Percentiles rank a stretch among this genome's conserved stretches.
Conservation (phyloP, 2,797 vertebrate species). For the Potorous gilbertii region DNA sequence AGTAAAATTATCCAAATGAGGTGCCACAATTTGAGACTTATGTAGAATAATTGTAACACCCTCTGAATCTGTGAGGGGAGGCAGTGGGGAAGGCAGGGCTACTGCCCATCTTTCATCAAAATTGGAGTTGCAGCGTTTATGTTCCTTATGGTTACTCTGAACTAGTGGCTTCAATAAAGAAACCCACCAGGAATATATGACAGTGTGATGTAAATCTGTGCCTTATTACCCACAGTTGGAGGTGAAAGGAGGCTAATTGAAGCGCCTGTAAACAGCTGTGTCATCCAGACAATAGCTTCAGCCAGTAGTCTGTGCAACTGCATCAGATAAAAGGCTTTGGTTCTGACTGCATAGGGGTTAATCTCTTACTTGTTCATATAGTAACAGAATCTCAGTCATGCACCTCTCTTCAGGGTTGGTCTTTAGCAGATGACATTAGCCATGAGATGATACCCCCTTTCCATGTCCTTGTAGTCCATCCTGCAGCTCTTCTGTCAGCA, state of each 20-base stretch:
- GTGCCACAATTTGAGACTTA: neutral
- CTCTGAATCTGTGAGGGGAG: neutral
- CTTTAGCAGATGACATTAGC: neutral
- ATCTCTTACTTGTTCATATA: neutral
- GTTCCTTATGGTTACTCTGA: neutral
- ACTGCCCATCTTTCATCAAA: neutral
- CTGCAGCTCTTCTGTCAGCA: neutral
- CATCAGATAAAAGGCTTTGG: neutral
- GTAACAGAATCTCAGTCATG: neutral
- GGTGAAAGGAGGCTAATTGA: neutral
- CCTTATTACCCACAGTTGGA: neutral
- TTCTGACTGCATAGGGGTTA: neutral
- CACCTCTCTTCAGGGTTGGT: neutral
- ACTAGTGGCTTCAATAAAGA: neutral
- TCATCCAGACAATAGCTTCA: neutral
- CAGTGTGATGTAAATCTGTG: neutral
- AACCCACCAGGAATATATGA: neutral
- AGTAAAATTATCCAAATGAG: neutral
- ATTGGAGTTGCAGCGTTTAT: neutral
- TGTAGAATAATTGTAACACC: neutral
- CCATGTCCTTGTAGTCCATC: neutral
- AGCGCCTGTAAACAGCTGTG: neutral
- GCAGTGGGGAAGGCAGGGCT: neutral
- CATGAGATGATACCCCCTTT: neutral
- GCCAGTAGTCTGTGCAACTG: neutral